Percentiles rank a stretch among this genome's conserved stretches.
Conservation (phyloP, 2,797 vertebrate species). For the Acanthurus leucopareius region DNA sequence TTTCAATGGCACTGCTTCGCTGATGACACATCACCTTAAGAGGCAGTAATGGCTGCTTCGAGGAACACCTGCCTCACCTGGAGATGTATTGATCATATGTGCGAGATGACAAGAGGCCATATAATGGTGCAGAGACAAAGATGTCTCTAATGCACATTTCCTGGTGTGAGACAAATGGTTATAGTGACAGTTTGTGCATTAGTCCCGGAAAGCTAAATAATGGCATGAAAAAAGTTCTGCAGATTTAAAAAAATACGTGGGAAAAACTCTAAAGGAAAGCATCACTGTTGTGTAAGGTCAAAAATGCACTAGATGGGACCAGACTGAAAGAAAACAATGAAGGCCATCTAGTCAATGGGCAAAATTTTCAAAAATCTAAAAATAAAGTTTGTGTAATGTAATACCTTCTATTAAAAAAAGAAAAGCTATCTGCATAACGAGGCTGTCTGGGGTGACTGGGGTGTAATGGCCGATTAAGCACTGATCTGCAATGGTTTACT, state of each 20-base stretch:
- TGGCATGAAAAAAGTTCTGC: background rate
- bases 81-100: constrained; percentile 52
- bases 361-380: background rate
- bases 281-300: background rate
- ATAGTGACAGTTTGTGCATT: background rate
- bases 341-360: background rate
- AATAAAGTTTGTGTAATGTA: background rate
- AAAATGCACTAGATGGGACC: background rate
- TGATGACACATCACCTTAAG: constrained; percentile 60
- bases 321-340: background rate
- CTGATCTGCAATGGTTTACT: background rate
- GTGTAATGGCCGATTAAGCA: too few relatives aligned
- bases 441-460: too few relatives aligned
- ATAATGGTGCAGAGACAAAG: constrained; percentile 41
- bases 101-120: constrained; percentile 51
- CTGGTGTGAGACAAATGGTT: constrained; percentile 35
- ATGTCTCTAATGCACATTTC: constrained; percentile 30
- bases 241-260: constrained; percentile 12
- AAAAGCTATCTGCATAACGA: background rate
- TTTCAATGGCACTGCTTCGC: constrained; percentile 11
- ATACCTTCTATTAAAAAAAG: background rate
- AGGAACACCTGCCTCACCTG: constrained; percentile 62
- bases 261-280: constrained; percentile 2
- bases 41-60: constrained; percentile 47
- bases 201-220: constrained; percentile 9